Evolutionary conservation across 1,140 invertebrate species (phyloP).

Genomic region (Drosophila nasuta): DNA sequence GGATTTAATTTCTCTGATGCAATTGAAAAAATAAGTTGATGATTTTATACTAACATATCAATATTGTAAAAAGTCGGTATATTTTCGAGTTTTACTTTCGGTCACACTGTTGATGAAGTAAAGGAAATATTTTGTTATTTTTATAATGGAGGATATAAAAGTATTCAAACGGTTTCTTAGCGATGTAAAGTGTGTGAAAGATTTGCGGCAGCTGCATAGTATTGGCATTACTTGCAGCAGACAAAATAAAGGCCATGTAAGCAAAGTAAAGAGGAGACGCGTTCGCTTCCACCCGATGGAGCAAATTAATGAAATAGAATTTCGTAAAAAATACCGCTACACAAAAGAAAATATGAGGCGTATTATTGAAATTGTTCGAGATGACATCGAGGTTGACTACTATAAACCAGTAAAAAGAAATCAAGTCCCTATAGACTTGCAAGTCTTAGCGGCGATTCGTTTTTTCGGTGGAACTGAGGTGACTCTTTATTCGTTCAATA

Average conservation of each 20-base stretch:
- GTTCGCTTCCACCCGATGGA: conserved; percentile 64
- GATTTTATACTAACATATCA: no score
- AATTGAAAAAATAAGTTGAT: no score
- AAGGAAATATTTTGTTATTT: conserved; percentile 32
- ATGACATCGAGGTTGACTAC: conserved; percentile 73
- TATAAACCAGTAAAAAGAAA: conserved; percentile 59
- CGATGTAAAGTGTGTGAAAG: conserved; percentile 55
- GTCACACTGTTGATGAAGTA: background rate
- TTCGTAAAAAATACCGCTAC: conserved; percentile 70
- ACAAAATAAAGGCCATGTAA: background rate
- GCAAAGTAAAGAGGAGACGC: conserved; percentile 29
- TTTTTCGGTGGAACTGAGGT: conserved; percentile 76
- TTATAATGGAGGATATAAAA: conserved; percentile 55
- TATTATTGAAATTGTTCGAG: conserved; percentile 74
- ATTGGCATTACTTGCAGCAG: background rate
- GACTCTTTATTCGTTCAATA: conserved; percentile 2
- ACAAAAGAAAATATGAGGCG: conserved; percentile 71
- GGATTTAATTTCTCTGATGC: no score
- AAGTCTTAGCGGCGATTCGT: conserved; percentile 69
- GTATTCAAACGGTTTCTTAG: conserved; percentile 48
- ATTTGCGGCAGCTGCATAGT: conserved; percentile 36
- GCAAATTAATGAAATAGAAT: conserved; percentile 69
- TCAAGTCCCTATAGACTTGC: conserved; percentile 73
- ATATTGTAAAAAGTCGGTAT: background rate
- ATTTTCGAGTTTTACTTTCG: background rate